Base-by-base conservation (phyloP, 1,140 invertebrate species). In the Diorhabda sublineata region DNA sequence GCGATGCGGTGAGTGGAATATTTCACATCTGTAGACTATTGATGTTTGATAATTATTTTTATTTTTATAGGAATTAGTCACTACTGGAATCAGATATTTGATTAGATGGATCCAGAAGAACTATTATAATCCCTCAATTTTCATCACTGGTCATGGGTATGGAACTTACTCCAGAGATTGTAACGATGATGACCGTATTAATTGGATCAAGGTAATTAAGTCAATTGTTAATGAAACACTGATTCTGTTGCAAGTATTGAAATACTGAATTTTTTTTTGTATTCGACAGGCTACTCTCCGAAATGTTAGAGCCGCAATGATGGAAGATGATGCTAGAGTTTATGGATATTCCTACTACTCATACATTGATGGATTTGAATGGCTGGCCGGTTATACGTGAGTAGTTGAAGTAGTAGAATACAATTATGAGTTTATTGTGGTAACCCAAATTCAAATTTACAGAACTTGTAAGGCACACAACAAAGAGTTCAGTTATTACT, bases 321-420 rank as follows among this genome's bases (percentile, higher is more conserved):
- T 43, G 26, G 2, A 2, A 0, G 42, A 43, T 42, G 4, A 61
- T 8, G 41, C 42, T 4, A 61, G 59, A 61, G 59, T 61, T 26
- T 61, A 61, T 43, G 59, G 59, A 41, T 61, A 61, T 9, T 41
- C 59, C 26, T 61, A 61, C 59, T 42, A 41, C 42, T 41, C 4
- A 5, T 4, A 42, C 41, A 61, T 61, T 8, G 59, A 61, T 43
- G 59, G 59, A n/a, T 61, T 61, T 43, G 42, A 61, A 41, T 61
- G 59, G 59, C 26, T 4, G 42, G 42, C 3, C 3, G 59, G 59
- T 41, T 61, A 61, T 41, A 42, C 59, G 59, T 61, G 41, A 61
- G 59, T 26, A 26, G 26, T 26, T n/a, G n/a, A n/a, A n/a, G n/a
- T n/a, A n/a, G n/a, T n/a, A n/a, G n/a, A n/a, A 26, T 26, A 26